phyloP scores from a whole-genome alignment of 2,797 vertebrate genomes.

The Pipistrellus pipistrellus region DNA sequence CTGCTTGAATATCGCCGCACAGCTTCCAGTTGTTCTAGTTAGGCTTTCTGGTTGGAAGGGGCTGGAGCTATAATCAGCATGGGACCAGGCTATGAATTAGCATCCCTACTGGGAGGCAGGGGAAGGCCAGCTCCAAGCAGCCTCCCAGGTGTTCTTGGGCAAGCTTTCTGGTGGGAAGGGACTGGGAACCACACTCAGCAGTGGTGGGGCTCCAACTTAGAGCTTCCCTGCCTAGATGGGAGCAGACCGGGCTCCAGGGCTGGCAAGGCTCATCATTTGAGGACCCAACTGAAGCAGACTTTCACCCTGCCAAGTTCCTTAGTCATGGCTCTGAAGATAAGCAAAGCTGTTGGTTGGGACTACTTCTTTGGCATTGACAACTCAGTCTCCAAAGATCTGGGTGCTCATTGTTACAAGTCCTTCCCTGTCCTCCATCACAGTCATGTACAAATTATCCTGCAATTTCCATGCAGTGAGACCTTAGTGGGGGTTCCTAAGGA shows the following conservation, averaged over 20 bases:
- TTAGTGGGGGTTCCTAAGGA: not conserved
- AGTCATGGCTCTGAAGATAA: not conserved
- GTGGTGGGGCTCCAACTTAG: not conserved
- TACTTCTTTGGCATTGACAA: not conserved
- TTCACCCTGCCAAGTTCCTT: not conserved
- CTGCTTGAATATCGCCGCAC: not conserved
- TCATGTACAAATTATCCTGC: not conserved
- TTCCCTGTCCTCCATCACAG: not conserved
- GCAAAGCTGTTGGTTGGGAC: not conserved
- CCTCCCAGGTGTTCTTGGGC: not conserved
- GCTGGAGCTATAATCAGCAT: not conserved
- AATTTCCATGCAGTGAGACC: not conserved
- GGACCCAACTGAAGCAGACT: not conserved
- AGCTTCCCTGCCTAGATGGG: not conserved
- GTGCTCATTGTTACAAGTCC: not conserved
- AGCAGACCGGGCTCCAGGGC: not conserved
- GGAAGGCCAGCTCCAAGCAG: not conserved
- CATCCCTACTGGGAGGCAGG: not conserved
- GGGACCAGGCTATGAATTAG: not conserved
- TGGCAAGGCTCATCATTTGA: not conserved
- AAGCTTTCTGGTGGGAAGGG: not conserved
- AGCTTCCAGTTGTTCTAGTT: not conserved
- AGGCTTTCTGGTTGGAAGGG: not conserved
- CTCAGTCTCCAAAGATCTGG: not conserved
- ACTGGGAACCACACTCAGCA: not conserved